Conservation (phyloP, 1,140 invertebrate genomes). For the Chelonus insularis region DNA sequence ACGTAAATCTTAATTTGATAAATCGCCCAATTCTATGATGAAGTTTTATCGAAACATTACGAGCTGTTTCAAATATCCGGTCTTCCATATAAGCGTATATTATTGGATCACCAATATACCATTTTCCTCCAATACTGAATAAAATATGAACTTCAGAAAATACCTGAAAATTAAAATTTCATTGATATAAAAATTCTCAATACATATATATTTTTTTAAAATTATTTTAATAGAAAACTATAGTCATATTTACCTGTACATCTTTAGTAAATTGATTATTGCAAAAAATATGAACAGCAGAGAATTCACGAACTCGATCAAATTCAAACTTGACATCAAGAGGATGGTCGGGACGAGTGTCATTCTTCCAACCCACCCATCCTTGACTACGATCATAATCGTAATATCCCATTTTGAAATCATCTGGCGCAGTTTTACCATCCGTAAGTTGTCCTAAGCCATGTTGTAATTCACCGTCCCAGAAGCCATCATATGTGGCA, state of each 20-base stretch:
- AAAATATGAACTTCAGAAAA: slow-evolving; percentile 67
- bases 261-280: slow-evolving; percentile 82
- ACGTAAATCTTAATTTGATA: slow-evolving; percentile 68
- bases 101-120: slow-evolving; percentile 67
- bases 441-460: slow-evolving; percentile 90
- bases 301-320: slow-evolving; percentile 84
- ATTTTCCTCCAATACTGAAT: slow-evolving; percentile 73
- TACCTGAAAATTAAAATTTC: slow-evolving; percentile 49
- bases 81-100: slow-evolving; percentile 67
- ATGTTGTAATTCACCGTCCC: slow-evolving; percentile 68
- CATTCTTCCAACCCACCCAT: slow-evolving; percentile 93
- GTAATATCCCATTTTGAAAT: slow-evolving; percentile 72
- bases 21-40: slow-evolving; percentile 68
- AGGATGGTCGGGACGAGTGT: slow-evolving; percentile 67
- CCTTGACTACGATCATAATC: slow-evolving; percentile 68
- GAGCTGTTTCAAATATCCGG: slow-evolving; percentile 66
- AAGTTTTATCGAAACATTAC: slow-evolving; percentile 68
- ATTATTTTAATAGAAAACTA: no score
- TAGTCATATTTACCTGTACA: slow-evolving; percentile 71
- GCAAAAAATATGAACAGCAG: slow-evolving; percentile 78
- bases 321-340: slow-evolving; percentile 86
- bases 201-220: no score
- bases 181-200: slow-evolving; percentile 19
- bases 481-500: slow-evolving; percentile 88
- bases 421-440: slow-evolving; percentile 71